phyloP scores from a whole-genome alignment of 2,888 invertebrate genomes.

The Lymantria dispar region DNA sequence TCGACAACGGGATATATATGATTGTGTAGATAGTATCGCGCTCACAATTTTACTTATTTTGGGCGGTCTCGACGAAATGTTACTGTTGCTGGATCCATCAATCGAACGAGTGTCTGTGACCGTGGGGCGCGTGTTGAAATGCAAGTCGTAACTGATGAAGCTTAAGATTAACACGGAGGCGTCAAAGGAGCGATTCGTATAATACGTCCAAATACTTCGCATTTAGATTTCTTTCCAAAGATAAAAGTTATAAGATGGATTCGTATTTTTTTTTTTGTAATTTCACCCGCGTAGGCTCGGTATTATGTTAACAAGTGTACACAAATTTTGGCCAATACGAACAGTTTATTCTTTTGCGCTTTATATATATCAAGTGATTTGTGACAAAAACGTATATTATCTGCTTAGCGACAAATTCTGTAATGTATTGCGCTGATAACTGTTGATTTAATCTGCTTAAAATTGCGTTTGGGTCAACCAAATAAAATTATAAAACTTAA shows the following conservation, averaged over 20 bases:
- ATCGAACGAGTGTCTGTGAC: slow-evolving; percentile 30
- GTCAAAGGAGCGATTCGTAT: slow-evolving; percentile 71
- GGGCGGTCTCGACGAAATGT: slow-evolving; percentile 37
- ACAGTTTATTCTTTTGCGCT: slow-evolving; percentile 25
- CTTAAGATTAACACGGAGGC: slow-evolving; percentile 55
- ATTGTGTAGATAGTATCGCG: slow-evolving; percentile 41
- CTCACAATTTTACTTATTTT: slow-evolving; percentile 37
- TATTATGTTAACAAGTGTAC: slow-evolving; percentile 29
- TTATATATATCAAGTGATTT: slow-evolving; percentile 32
- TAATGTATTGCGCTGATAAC: slow-evolving; percentile 43
- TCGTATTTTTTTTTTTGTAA: slow-evolving; percentile 27
- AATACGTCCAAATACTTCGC: slow-evolving; percentile 57
- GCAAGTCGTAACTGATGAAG: slow-evolving; percentile 47
- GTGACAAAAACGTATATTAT: slow-evolving; percentile 19
- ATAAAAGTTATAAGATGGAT: slow-evolving; percentile 50
- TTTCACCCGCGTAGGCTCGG: slow-evolving; percentile 12
- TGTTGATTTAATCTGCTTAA: slow-evolving; percentile 49
- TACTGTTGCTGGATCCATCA: slow-evolving; percentile 43
- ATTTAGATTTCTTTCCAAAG: slow-evolving; percentile 53
- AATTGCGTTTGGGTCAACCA: slow-evolving; percentile 21
- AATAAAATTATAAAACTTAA: slow-evolving; percentile 37
- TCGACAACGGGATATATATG: slow-evolving; percentile 23
- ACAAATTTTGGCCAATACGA: slow-evolving; percentile 13
- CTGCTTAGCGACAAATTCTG: slow-evolving; percentile 38
- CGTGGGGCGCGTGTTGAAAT: slow-evolving; percentile 49